Evolutionary conservation across 1,140 invertebrate species (phyloP).

Genomic region (Glossosoma conforme): DNA sequence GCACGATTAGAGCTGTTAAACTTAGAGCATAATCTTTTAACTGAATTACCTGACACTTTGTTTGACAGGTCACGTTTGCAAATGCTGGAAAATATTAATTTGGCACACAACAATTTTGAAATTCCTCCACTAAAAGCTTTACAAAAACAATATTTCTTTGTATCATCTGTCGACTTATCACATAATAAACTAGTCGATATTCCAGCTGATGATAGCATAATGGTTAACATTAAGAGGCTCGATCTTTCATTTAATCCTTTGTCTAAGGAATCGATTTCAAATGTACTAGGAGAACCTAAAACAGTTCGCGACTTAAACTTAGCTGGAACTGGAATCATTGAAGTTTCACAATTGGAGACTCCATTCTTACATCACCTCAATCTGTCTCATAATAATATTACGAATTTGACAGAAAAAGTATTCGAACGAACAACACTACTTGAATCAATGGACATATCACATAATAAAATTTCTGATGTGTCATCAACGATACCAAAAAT

Average conservation of each 20-base stretch:
- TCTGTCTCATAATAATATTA: slow-evolving; percentile 72
- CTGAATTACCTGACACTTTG: slow-evolving; percentile 73
- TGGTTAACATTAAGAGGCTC: slow-evolving; percentile 81
- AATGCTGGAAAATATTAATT: slow-evolving; percentile 75
- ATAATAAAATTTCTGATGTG: slow-evolving; percentile 64
- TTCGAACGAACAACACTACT: slow-evolving; percentile 76
- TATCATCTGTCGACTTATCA: slow-evolving; percentile 73
- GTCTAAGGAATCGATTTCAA: slow-evolving; percentile 63
- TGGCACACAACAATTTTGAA: slow-evolving; percentile 72
- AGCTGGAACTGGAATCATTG: slow-evolving; percentile 68
- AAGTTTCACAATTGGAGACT: slow-evolving; percentile 70
- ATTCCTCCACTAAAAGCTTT: slow-evolving; percentile 72
- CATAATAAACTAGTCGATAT: slow-evolving; percentile 72
- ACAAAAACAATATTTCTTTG: slow-evolving; percentile 76
- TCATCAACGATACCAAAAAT: slow-evolving; percentile 53
- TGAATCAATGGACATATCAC: slow-evolving; percentile 71
- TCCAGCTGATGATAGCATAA: slow-evolving; percentile 75
- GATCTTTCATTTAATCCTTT: slow-evolving; percentile 85
- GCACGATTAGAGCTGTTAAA: slow-evolving; percentile 69
- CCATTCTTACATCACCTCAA: slow-evolving; percentile 81
- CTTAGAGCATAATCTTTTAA: slow-evolving; percentile 67
- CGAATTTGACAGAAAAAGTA: slow-evolving; percentile 56
- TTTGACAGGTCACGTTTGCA: slow-evolving; percentile 75
- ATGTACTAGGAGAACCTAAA: slow-evolving; percentile 82
- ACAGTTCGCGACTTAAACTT: slow-evolving; percentile 77